Percentiles rank a stretch among this genome's conserved stretches.
These are phyloP conservation scores for Melinaea menophilus DNA, from an alignment of 2,888 invertebrate species.

Conservation along the genomic window DNA sequence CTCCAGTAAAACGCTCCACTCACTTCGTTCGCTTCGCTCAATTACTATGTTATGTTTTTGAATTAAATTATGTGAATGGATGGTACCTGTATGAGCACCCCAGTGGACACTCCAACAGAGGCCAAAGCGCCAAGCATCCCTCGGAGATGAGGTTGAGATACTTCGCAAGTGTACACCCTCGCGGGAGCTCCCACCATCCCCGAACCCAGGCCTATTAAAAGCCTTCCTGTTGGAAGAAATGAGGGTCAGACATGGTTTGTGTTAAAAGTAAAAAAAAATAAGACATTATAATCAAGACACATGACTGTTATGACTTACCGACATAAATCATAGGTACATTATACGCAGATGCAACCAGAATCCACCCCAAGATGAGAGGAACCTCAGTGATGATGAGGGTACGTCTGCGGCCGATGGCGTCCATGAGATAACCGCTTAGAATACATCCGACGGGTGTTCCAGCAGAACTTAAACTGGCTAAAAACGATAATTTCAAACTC, in stretches of 20 bases:
- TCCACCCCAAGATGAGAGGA: conserved; percentile 83
- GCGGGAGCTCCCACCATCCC: conserved; percentile 86
- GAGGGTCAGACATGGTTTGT: background rate
- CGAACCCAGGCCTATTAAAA: conserved; percentile 82
- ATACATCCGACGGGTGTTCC: conserved; percentile 85
- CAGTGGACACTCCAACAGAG: conserved; percentile 84
- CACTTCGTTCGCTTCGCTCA: too few species aligned
- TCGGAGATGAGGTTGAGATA: conserved; percentile 84
- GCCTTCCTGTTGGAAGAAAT: conserved; percentile 58
- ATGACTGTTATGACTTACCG: conserved; percentile 52
- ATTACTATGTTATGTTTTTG: background rate
- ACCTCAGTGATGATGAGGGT: conserved; percentile 82
- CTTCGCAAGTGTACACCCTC: conserved; percentile 83
- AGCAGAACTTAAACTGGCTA: conserved; percentile 82
- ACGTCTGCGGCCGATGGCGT: conserved; percentile 80
- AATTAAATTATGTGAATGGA: conserved; percentile 15
- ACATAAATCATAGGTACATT: conserved; percentile 80
- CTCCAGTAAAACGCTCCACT: too few species aligned
- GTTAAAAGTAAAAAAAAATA: too few species aligned
- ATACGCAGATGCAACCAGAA: conserved; percentile 78
- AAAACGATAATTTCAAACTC: conserved; percentile 27
- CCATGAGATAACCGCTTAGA: conserved; percentile 84
- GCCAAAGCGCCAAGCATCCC: conserved; percentile 85
- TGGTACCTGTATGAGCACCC: conserved; percentile 77
- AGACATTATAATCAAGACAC: too few species aligned